Evolutionary conservation across 2,113 vertebrate genomes (phyloP), one percentile per base, ranked within the genome.

Genomic region (Chaetorhynchus papuensis): DNA sequence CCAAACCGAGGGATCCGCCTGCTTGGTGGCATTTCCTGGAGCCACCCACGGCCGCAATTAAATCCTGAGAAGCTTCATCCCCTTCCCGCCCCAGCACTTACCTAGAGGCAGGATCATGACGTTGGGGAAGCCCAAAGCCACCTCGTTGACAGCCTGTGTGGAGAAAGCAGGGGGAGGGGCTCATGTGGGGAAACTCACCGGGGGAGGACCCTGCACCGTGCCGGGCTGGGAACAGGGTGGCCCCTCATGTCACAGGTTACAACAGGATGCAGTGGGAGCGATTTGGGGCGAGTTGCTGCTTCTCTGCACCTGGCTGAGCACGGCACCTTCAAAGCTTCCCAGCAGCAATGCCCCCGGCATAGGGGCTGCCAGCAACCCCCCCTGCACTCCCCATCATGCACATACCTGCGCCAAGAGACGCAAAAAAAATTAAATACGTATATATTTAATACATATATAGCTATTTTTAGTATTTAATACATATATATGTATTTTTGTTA

Each of bases 331-430:
- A 47, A 30, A 74, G 19, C 11, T 47, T n/a, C 22, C 35, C 9
- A 1, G 18, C 28, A 69, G 69, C 0, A 0, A 60, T 8, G 35
- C 0, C 27, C 47, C 72, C 0, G 0, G 31, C 5, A 6, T 0
- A 2, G 59, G n/a, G 13, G 12, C n/a, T 79, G 50, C 68, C 27
- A 39, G 27, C 9, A 57, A 3, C 7, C 5, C 24, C 33, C 33
- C 59, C 12, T 1, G 3, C 37, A 3, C 23, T 9, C 3, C 66
- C 18, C 7, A 4, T 12, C 33, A 3, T 3, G 15, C 59, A 56
- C 33, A 35, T 3, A 35, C 10, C 53, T 35, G 23, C 0, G 1
- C 37, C 72, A 17, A 39, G n/a, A 49, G 8, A 23, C 0, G 3
- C 7, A 19, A 50, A 83, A 72, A 13, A 13, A 9, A 10, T 27